phyloP scores from a whole-genome alignment of 2,888 invertebrate genomes.

The Microdon myrmicae region DNA sequence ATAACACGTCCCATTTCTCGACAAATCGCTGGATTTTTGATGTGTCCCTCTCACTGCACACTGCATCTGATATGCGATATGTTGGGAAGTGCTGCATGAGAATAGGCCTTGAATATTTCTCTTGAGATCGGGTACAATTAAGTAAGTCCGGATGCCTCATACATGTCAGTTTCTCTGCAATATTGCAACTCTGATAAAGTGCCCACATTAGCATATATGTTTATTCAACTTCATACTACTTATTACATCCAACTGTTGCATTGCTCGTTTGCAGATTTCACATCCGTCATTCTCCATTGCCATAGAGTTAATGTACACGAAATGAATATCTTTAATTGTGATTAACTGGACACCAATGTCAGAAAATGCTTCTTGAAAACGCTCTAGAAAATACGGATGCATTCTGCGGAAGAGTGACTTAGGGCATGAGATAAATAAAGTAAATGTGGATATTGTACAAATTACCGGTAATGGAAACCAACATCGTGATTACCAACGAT shows the following conservation, averaged over 20 bases:
- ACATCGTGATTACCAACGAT: slow-evolving; percentile 97
- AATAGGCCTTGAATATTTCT: slow-evolving; percentile 79
- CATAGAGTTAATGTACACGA: slow-evolving; percentile 95
- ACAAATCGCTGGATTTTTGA: slow-evolving; percentile 78
- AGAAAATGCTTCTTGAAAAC: slow-evolving; percentile 79
- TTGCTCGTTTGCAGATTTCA: slow-evolving; percentile 84
- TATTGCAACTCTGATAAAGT: slow-evolving; percentile 1
- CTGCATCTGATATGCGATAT: slow-evolving; percentile 85
- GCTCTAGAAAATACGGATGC: slow-evolving; percentile 75
- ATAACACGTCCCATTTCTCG: slow-evolving; percentile 90
- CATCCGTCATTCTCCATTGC: slow-evolving; percentile 96
- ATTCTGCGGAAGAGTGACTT: slow-evolving; percentile 69
- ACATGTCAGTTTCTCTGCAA: slow-evolving; percentile 55
- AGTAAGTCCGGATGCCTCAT: slow-evolving; percentile 41
- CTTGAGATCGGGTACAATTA: slow-evolving; percentile 66
- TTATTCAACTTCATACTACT: slow-evolving; percentile 33
- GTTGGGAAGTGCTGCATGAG: slow-evolving; percentile 93
- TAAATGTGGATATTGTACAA: neutral
- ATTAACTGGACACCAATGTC: slow-evolving; percentile 80
- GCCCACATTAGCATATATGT: slow-evolving; percentile 6
- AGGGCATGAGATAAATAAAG: neutral
- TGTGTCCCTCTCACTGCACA: slow-evolving; percentile 84
- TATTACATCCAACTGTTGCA: slow-evolving; percentile 58
- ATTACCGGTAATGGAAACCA: slow-evolving; percentile 94
- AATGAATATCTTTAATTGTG: slow-evolving; percentile 80